Conservation (phyloP, 2,113 vertebrate genomes). For the Anguilla rostrata region DNA sequence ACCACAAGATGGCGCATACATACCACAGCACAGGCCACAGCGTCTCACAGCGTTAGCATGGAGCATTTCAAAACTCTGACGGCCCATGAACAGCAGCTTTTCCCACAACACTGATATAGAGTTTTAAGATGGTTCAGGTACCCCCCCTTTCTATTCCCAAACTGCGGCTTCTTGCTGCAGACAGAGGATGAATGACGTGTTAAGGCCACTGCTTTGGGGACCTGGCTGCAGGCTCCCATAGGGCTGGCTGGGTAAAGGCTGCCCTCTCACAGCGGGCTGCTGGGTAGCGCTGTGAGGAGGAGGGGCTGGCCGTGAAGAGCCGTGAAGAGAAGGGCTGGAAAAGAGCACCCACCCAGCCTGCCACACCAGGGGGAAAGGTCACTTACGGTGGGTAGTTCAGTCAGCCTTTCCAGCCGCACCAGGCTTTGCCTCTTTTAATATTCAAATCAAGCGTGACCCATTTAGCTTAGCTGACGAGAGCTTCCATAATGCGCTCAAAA, state of each 20-base stretch:
- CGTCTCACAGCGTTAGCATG: conserved; percentile 39
- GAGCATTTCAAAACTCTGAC: conserved; percentile 32
- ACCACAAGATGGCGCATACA: background rate
- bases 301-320: too few species aligned
- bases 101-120: conserved; percentile 47
- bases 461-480: too few species aligned
- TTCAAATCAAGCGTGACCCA: too few species aligned
- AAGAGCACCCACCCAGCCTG: background rate
- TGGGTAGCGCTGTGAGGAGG: background rate
- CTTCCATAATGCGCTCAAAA: too few species aligned
- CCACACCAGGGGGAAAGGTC: background rate
- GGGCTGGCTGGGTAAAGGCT: background rate
- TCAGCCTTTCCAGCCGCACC: background rate
- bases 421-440: too few species aligned
- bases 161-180: conserved; percentile 42
- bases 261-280: background rate
- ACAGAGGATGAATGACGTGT: background rate
- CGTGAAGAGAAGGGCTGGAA: background rate
- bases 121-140: conserved; percentile 50
- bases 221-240: background rate
- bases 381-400: background rate
- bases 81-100: conserved; percentile 52
- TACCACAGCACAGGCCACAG: conserved; percentile 5
- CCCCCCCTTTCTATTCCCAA: conserved; percentile 33
- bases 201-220: background rate